Conservation (phyloP, 2,888 invertebrate species). For the Cataglyphis rosenhaueri region DNA sequence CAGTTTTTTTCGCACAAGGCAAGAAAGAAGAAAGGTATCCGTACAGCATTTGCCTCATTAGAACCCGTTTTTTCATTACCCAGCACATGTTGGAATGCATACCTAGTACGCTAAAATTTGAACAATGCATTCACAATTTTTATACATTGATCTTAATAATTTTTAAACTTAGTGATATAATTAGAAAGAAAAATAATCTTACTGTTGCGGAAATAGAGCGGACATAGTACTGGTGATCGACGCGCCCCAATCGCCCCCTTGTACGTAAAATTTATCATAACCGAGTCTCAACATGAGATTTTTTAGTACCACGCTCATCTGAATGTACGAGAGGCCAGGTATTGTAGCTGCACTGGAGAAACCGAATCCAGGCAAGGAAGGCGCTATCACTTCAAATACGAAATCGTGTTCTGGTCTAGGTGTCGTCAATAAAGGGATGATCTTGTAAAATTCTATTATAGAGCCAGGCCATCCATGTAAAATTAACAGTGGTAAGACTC, state of each 20-base stretch:
- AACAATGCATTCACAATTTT: not conserved
- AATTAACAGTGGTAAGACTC: constrained; percentile 89
- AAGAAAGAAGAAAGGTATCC: not conserved
- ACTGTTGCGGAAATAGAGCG: constrained; percentile 86
- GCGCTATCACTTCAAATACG: constrained; percentile 90
- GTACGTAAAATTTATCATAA: constrained; percentile 86
- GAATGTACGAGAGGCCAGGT: constrained; percentile 81
- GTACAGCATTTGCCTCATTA: not conserved
- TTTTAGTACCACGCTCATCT: constrained; percentile 85
- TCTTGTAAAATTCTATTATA: constrained; percentile 92
- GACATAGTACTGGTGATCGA: constrained; percentile 85
- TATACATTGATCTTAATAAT: not conserved
- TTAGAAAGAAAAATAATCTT: not conserved
- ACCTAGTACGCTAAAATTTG: constrained; percentile 10
- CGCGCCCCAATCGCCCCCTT: constrained; percentile 90
- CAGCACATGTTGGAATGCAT: constrained; percentile 9
- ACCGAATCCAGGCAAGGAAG: constrained; percentile 90
- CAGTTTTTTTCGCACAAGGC: not conserved
- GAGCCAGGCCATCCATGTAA: constrained; percentile 96
- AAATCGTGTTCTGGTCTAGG: constrained; percentile 86
- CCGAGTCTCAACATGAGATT: constrained; percentile 88
- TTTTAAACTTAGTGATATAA: not conserved
- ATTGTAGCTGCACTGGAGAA: constrained; percentile 88
- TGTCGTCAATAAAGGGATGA: constrained; percentile 89
- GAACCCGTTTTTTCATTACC: not conserved